Evolutionary conservation across 2,113 vertebrate species (phyloP).

Genomic region (Gallinago paraguaiae): DNA sequence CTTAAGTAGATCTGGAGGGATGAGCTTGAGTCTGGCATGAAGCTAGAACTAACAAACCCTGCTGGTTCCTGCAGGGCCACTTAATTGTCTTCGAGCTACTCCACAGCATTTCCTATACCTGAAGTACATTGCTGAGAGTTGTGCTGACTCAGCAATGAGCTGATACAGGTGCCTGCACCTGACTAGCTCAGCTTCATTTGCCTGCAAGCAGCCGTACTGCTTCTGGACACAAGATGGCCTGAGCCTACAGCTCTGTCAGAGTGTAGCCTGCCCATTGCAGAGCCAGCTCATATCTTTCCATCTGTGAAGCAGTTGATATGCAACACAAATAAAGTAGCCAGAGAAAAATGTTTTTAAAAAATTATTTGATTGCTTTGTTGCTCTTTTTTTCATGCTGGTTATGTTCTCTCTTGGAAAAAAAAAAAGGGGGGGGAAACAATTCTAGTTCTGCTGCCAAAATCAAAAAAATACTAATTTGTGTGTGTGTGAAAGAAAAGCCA

Average conservation of each 20-base stretch:
- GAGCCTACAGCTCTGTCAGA: neutral
- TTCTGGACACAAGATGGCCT: constrained; percentile 28
- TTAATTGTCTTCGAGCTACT: neutral
- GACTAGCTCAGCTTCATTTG: neutral
- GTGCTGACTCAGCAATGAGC: neutral
- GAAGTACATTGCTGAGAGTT: neutral
- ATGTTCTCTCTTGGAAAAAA: neutral
- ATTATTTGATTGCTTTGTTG: neutral
- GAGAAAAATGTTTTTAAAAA: neutral
- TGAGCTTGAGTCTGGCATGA: neutral
- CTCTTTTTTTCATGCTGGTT: neutral
- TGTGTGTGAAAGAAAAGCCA: neutral
- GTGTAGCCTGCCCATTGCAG: neutral
- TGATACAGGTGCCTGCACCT: neutral
- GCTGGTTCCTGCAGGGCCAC: neutral
- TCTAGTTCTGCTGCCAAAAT: neutral
- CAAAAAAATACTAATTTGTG: neutral
- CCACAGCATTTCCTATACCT: neutral
- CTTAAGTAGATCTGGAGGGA: neutral
- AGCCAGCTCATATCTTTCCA: neutral
- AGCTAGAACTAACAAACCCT: neutral
- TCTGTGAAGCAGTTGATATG: neutral
- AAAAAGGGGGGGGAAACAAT: neutral
- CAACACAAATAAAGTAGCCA: neutral
- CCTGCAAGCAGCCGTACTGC: neutral